Evolutionary conservation across 2,888 invertebrate genomes (phyloP).

Genomic region (Chalcosyrphus nemorum): DNA sequence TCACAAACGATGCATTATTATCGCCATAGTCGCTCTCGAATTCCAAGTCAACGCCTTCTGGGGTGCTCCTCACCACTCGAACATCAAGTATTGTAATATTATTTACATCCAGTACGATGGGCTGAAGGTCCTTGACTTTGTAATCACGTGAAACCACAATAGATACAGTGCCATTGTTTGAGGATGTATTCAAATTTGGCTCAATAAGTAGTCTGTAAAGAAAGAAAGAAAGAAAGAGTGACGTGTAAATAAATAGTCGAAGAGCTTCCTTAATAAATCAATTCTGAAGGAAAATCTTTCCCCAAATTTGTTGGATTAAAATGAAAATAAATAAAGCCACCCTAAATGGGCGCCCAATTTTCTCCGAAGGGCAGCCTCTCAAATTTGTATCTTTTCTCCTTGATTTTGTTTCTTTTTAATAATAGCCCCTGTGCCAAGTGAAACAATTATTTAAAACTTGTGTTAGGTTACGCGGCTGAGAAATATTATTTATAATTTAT

Average conservation of each 20-base stretch:
- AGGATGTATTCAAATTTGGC: constrained; percentile 79
- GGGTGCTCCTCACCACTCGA: constrained; percentile 75
- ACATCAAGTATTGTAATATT: constrained; percentile 80
- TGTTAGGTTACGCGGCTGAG: constrained; percentile 36
- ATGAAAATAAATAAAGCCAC: constrained; percentile 50
- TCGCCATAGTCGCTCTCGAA: constrained; percentile 80
- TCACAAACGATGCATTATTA: constrained; percentile 78
- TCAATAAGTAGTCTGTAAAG: constrained; percentile 79
- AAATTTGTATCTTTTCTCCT: not conserved
- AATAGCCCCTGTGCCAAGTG: constrained; percentile 16
- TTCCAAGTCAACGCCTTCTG: constrained; percentile 76
- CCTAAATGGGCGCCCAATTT: constrained; percentile 29
- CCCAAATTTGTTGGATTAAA: no score
- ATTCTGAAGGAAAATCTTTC: no score
- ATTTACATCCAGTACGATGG: constrained; percentile 81
- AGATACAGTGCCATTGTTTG: constrained; percentile 79
- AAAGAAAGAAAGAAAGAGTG: constrained; percentile 13
- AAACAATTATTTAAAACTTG: constrained; percentile 32
- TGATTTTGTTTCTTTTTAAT: constrained; percentile 7
- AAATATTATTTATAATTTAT: constrained; percentile 27
- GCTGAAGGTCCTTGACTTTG: constrained; percentile 77
- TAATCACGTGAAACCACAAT: constrained; percentile 79
- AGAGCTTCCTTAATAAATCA: no score
- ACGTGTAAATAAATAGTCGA: not conserved
- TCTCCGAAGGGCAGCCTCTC: not conserved